Conservation (phyloP, 2,113 vertebrate genomes). For the Macaca nemestrina region DNA sequence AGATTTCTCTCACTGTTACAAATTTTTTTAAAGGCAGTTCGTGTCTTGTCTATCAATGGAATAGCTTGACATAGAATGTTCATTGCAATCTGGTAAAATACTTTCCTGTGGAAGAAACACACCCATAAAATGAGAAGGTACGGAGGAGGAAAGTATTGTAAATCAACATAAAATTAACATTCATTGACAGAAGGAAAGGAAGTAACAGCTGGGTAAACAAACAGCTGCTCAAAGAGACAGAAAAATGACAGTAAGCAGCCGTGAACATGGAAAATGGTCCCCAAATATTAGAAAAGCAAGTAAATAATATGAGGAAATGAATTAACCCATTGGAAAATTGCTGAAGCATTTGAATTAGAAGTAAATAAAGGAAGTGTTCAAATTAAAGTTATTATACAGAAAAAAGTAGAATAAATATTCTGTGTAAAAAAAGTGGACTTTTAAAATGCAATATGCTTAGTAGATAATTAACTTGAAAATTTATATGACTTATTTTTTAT, state of each 20-base stretch:
- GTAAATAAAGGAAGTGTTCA: not conserved
- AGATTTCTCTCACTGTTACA: too few relatives aligned
- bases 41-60: not conserved
- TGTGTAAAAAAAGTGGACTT: not conserved
- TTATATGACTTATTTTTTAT: not conserved
- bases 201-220: constrained; percentile 54
- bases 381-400: not conserved
- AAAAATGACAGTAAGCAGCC: not conserved
- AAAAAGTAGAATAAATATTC: not conserved
- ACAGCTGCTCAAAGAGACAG: not conserved
- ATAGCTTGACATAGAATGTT: not conserved
- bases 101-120: not conserved
- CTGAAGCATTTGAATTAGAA: constrained; percentile 17
- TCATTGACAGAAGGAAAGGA: not conserved
- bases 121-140: not conserved
- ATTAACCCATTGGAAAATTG: not conserved
- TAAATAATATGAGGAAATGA: constrained; percentile 45
- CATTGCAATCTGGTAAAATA: not conserved
- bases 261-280: not conserved
- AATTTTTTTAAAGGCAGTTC: too few relatives aligned
- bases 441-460: not conserved
- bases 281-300: not conserved
- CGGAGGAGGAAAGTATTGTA: not conserved
- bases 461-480: not conserved
- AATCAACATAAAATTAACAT: constrained; percentile 19